Conservation (phyloP, 2,113 vertebrate genomes). For the Sinocyclocheilus anshuiensis region DNA sequence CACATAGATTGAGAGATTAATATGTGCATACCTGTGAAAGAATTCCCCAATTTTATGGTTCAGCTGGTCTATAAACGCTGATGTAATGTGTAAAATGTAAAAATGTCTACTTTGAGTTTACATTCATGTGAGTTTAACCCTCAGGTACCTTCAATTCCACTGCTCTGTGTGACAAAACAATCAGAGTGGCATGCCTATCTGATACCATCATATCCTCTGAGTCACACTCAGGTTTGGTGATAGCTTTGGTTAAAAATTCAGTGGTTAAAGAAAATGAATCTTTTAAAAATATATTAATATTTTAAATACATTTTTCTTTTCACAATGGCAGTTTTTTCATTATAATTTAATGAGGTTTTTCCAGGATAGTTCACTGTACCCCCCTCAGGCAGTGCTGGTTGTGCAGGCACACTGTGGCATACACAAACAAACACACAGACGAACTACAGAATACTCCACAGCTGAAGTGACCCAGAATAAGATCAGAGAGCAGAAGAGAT, state of each 20-base stretch:
- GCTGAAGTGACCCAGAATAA: slow-evolving; percentile 66
- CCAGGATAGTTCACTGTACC: neutral
- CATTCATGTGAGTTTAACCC: neutral
- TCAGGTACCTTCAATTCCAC: neutral
- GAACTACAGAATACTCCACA: slow-evolving; percentile 6
- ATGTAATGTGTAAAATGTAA: neutral
- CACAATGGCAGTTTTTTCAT: neutral
- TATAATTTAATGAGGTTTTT: neutral
- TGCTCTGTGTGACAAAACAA: neutral
- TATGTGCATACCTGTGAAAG: neutral
- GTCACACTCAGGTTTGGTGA: neutral
- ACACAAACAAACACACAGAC: slow-evolving; percentile 16
- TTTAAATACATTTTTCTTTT: neutral
- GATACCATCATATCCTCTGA: neutral
- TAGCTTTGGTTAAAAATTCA: neutral
- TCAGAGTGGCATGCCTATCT: slow-evolving; percentile 21
- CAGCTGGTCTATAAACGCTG: neutral
- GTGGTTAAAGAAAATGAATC: neutral
- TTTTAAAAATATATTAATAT: neutral
- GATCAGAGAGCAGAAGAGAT: slow-evolving; percentile 55
- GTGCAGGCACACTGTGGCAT: neutral
- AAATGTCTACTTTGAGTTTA: neutral
- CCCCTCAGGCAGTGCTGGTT: neutral
- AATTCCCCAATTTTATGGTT: neutral
- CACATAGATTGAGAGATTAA: neutral